Base-by-base conservation (phyloP, 1,140 invertebrate genomes). In the Rhagoletis zephyria region DNA sequence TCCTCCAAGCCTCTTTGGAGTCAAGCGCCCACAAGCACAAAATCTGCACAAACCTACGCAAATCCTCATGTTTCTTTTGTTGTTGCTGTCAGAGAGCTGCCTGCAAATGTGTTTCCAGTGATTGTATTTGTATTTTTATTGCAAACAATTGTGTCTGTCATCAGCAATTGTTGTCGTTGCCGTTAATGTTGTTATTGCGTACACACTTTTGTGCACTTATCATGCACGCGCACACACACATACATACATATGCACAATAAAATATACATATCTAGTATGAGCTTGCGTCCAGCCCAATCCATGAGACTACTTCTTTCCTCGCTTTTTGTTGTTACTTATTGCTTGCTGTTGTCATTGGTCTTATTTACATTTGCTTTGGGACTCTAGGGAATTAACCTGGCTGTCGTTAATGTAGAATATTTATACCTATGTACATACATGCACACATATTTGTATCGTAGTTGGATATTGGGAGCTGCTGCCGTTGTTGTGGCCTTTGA, bases 91-190 rank as follows among this genome's bases (percentile, higher is more conserved):
- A 81, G 74, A n/a, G 12, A 56, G 16, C 19, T 12, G 67, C 12
- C 67, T 16, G 42, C 48, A 14, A 56, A 30, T 81, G 42, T 30
- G 30, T 81, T 56, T 45, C 74, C 0, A 19, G 45, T 56, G 42
- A 81, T 81, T 81, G 45, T 56, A 81, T 40, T 81, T 81, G 70
- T 77, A 81, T 51, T 81, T 81, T 81, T 51, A 81, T 81, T 81
- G 74, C 74, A 81, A 81, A 81, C 74, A 81, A 81, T 81, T 81
- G 74, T 81, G 74, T 81, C 74, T 81, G 74, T 81, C 74, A 30
- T 7, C 74, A 81, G 74, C 74, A 81, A 81, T 81, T 56, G 74
- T 81, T 81, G 74, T 10, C 12, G 74, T 81, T 48, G 9, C 48
- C 74, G 74, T 81, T 81, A 81, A 81, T 59, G 48, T 56, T 81